Conservation (phyloP, 2,797 vertebrate species). For the Pantherophis vulpinus region DNA sequence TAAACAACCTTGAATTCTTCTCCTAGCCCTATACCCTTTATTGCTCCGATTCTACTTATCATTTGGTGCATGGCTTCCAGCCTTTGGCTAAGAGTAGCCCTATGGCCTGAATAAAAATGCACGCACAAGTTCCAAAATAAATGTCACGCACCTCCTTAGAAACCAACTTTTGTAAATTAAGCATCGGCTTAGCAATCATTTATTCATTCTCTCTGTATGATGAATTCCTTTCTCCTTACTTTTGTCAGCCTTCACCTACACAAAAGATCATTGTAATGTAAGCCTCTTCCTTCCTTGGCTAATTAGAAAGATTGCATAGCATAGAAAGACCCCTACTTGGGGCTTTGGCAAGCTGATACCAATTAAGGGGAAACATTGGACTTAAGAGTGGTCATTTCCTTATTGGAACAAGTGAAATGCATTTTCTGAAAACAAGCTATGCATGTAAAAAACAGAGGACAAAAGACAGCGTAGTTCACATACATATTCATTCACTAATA, state of each 20-base stretch:
- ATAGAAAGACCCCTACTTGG: neutral
- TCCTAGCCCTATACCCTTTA: neutral
- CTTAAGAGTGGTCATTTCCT: neutral
- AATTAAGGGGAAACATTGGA: neutral
- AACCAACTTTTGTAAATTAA: neutral
- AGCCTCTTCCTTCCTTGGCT: neutral
- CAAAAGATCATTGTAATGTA: conserved; percentile 11
- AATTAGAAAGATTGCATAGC: neutral
- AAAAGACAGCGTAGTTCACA: neutral
- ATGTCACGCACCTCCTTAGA: neutral
- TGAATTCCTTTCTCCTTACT: neutral
- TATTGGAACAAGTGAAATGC: neutral
- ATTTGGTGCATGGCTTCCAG: neutral
- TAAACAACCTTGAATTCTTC: neutral
- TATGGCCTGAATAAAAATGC: neutral
- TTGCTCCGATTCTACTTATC: neutral
- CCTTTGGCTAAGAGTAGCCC: neutral
- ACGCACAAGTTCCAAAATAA: neutral
- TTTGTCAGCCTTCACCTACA: conserved; percentile 9
- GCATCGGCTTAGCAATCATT: neutral
- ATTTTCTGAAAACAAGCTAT: neutral
- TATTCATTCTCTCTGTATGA: neutral
- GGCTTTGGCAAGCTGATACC: neutral
- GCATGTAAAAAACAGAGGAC: neutral
- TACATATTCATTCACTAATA: neutral